These are phyloP conservation scores for Notothenia coriiceps DNA, from an alignment of 2,113 vertebrate genomes.

Conservation along the genomic window DNA sequence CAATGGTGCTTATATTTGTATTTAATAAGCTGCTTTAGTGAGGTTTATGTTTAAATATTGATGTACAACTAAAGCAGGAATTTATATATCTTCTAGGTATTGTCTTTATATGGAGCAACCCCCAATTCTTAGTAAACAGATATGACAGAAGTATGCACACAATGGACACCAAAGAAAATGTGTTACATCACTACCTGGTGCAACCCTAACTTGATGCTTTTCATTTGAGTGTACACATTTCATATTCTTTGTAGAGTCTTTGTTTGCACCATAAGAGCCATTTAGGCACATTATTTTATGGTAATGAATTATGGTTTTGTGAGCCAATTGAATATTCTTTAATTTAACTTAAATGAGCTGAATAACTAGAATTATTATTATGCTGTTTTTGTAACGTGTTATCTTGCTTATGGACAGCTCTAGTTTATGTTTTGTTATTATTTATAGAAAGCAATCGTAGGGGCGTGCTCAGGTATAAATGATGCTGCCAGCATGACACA, in stretches of 20 bases:
- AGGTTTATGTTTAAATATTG: neutral
- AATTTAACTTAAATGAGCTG: no score
- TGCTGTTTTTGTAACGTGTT: no score
- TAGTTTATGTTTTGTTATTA: no score
- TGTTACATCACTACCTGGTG: neutral
- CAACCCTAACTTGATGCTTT: neutral
- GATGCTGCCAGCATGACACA: no score
- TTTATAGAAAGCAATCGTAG: no score
- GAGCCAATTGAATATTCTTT: no score
- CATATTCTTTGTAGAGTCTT: conserved; percentile 13
- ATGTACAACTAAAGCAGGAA: neutral
- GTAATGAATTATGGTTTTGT: no score
- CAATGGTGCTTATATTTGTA: conserved; percentile 26
- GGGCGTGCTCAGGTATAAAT: no score
- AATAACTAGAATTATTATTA: no score
- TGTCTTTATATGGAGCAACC: neutral
- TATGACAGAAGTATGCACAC: neutral
- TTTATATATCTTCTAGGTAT: neutral
- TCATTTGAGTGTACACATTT: conserved; percentile 29
- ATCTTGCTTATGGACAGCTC: no score
- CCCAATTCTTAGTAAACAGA: neutral
- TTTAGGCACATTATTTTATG: no score
- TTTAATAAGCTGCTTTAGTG: conserved; percentile 13
- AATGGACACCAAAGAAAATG: neutral
- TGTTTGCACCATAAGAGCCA: neutral